Base-by-base conservation (phyloP, 2,888 invertebrate genomes). In the Ophion costatus region DNA sequence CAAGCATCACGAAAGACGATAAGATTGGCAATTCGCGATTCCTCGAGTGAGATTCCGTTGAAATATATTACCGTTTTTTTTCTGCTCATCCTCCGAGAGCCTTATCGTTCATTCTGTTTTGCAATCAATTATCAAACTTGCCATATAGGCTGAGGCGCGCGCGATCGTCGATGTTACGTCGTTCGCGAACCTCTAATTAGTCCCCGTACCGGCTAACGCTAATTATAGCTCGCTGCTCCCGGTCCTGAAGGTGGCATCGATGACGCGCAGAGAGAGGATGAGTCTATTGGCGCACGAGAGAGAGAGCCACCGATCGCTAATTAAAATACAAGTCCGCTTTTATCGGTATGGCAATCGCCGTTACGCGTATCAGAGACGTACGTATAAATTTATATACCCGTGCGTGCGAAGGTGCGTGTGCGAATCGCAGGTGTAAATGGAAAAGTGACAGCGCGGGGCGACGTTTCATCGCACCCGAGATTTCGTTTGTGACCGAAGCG, bases 101-200 rank as follows among this genome's bases (percentile, higher is more conserved):
- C 45, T 1, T 45, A 45, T 45, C 45, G 45, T 45, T 45, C 45
- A 2, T 45, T 45, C 45, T 45, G 45, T 14, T 45, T 45, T 14
- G 45, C 45, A 45, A 29, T 22, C 14, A 11, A 38, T 38, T 59
- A 20, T 59, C 59, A 59, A 20, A 14, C 22, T 59, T 14, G 59
- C 20, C 59, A 59, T 20, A 14, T 14, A 45, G 45, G 45, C 45
- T 45, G 45, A 45, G 45, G 14, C 14, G 45, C 14, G 59, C 2
- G 59, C 10, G 10, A 9, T 20, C n/a, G 59, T 17, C 10, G 38
- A 66, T 20, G 20, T 69, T 45, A 63, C 42, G 57, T 20, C 33
- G 66, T 77, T 29, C 38, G 38, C 38, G 69, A 38, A 75, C 78
- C 78, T 89, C 90, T 90, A 90, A 90, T 90, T 90, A 90, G 90